Evolutionary conservation across 2,113 vertebrate species (phyloP).

Genomic region (Misgurnus anguillicaudatus): DNA sequence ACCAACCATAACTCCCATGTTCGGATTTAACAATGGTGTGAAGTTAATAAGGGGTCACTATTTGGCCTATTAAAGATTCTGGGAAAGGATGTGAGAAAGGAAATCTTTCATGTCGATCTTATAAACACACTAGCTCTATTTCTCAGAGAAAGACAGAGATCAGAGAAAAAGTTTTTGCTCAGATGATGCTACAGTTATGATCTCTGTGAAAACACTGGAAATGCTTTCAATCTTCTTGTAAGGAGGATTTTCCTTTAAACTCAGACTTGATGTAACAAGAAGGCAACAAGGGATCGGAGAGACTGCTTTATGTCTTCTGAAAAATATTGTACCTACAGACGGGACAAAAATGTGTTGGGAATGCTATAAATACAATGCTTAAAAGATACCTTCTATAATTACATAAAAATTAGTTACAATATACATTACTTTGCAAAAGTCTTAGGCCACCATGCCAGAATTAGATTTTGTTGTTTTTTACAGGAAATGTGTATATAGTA

Average conservation of each 20-base stretch:
- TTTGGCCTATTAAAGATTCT: constrained; percentile 1
- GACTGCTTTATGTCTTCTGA: background rate
- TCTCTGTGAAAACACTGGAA: background rate
- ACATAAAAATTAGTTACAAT: no score
- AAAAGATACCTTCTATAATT: no score
- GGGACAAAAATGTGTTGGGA: no score
- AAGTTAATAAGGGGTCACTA: background rate
- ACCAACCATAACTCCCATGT: background rate
- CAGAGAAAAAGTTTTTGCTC: background rate
- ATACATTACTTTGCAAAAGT: no score
- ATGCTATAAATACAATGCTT: no score
- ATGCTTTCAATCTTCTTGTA: background rate
- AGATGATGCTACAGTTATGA: background rate
- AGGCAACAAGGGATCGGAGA: constrained; percentile 6
- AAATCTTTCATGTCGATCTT: constrained; percentile 7
- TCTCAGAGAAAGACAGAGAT: constrained; percentile 9
- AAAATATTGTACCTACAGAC: no score
- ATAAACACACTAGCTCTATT: background rate
- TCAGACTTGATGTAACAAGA: background rate
- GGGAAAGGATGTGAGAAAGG: background rate
- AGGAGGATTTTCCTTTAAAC: background rate
- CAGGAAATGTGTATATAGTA: no score
- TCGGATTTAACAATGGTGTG: background rate
- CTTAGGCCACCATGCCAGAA: no score
- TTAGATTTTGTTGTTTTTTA: no score